A percentile compares a stretch with the other conserved stretches of the same genome.
Evolutionary conservation across 2,113 vertebrate species (phyloP).

Genomic region (Antigone vipio): DNA sequence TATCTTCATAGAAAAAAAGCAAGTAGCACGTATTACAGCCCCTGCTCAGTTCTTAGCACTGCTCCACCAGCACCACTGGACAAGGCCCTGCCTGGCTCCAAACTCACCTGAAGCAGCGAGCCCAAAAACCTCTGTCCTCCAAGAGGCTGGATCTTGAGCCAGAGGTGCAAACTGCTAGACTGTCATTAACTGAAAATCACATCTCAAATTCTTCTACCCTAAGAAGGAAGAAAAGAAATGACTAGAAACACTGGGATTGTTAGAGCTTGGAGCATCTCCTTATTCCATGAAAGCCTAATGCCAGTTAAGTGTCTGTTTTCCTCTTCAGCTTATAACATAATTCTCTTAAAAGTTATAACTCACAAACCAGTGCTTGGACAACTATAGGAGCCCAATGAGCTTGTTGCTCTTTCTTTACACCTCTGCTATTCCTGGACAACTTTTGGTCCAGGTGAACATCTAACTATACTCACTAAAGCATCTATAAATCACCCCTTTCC

Average conservation of each 20-base stretch:
- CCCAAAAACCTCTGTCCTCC: not conserved
- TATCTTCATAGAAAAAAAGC: not conserved
- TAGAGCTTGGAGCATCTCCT: not conserved
- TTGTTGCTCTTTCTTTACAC: not conserved
- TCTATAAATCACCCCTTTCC: not conserved
- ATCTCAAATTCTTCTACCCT: not conserved
- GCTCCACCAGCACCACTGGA: not conserved
- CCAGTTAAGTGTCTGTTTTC: not conserved
- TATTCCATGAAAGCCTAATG: not conserved
- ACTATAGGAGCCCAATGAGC: not conserved
- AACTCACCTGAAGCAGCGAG: not conserved
- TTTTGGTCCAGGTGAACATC: not conserved
- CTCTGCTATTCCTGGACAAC: not conserved
- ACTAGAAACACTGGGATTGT: not conserved
- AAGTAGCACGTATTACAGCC: not conserved
- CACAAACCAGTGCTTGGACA: not conserved
- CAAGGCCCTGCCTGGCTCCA: not conserved
- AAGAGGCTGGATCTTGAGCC: not conserved
- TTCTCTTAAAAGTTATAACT: not conserved
- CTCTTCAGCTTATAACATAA: not conserved
- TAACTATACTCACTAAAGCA: not conserved
- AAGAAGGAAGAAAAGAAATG: not conserved
- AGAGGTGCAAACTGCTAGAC: not conserved
- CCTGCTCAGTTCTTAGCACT: not conserved
- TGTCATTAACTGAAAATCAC: not conserved